Percentiles rank a stretch among this genome's conserved stretches.
Conservation (phyloP, 2,797 vertebrate species). For the Enteromius trimaculatus region DNA sequence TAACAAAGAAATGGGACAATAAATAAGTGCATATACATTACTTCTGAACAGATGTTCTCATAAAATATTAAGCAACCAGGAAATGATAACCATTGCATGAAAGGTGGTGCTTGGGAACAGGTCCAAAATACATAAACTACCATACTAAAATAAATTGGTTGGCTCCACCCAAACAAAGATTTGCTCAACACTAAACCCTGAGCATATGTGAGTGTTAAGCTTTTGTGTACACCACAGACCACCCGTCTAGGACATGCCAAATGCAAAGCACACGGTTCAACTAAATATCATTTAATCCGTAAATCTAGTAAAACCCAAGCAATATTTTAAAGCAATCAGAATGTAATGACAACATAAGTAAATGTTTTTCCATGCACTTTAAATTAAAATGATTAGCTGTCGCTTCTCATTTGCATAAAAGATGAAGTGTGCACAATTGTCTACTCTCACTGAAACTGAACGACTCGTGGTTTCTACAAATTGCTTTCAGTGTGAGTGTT, state of each 20-base stretch:
- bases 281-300: neutral
- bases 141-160: conserved; percentile 3
- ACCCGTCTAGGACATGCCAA: neutral
- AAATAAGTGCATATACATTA: neutral
- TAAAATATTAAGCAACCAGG: conserved; percentile 19
- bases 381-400: neutral
- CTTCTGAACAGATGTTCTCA: conserved; percentile 11
- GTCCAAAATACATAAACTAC: conserved; percentile 32
- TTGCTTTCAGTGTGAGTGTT: neutral
- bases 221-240: neutral
- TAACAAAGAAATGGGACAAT: neutral
- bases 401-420: neutral
- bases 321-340: neutral
- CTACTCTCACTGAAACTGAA: neutral
- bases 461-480: neutral
- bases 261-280: neutral
- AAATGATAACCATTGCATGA: neutral
- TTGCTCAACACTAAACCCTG: neutral
- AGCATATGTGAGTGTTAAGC: neutral
- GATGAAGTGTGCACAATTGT: neutral
- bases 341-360: neutral
- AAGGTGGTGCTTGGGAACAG: conserved; percentile 12
- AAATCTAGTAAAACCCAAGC: neutral
- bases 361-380: neutral
- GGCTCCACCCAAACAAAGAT: neutral